These are phyloP conservation scores for Cosmorhoe ocellata DNA, from an alignment of 2,888 invertebrate species.

Conservation along the genomic window DNA sequence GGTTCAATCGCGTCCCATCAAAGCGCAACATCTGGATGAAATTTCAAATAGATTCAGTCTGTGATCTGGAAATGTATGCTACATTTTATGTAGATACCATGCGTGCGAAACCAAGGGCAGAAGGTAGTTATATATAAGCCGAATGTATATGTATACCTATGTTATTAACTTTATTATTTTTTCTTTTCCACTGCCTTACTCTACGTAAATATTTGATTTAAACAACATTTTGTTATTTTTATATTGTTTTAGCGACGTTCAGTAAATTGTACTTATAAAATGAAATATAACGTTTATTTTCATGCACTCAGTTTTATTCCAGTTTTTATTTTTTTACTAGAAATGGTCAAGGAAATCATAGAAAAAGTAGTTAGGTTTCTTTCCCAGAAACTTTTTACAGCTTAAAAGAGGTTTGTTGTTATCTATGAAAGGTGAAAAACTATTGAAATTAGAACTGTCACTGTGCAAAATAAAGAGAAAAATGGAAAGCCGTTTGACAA, in stretches of 20 bases:
- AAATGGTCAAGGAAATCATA: slow-evolving; percentile 6
- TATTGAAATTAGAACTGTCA: slow-evolving; percentile 70
- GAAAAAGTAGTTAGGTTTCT: slow-evolving; percentile 6
- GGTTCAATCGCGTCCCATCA: too few relatives aligned
- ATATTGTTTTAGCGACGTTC: slow-evolving; percentile 58
- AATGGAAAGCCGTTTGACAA: slow-evolving; percentile 76
- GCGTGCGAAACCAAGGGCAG: too few relatives aligned
- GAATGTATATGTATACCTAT: slow-evolving; percentile 7
- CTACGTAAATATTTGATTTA: slow-evolving; percentile 15
- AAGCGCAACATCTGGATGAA: too few relatives aligned
- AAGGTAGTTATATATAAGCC: slow-evolving; percentile 31
- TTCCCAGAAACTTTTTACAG: slow-evolving; percentile 3
- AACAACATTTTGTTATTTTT: slow-evolving; percentile 58
- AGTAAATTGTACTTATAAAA: slow-evolving; percentile 70
- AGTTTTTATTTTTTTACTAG: too few relatives aligned
- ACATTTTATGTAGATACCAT: too few relatives aligned
- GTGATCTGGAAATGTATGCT: too few relatives aligned
- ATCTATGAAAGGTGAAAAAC: slow-evolving; percentile 29
- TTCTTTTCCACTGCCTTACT: slow-evolving; percentile 3
- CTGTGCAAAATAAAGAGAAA: slow-evolving; percentile 55
- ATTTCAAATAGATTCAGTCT: too few relatives aligned
- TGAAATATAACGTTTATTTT: slow-evolving; percentile 74
- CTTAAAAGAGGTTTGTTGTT: slow-evolving; percentile 1
- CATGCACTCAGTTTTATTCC: slow-evolving; percentile 45
- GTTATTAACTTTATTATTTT: slow-evolving; percentile 6